Percentiles rank a stretch among this genome's conserved stretches.
Evolutionary conservation across 2,888 invertebrate genomes (phyloP).

Genomic region (Perdita meconis): DNA sequence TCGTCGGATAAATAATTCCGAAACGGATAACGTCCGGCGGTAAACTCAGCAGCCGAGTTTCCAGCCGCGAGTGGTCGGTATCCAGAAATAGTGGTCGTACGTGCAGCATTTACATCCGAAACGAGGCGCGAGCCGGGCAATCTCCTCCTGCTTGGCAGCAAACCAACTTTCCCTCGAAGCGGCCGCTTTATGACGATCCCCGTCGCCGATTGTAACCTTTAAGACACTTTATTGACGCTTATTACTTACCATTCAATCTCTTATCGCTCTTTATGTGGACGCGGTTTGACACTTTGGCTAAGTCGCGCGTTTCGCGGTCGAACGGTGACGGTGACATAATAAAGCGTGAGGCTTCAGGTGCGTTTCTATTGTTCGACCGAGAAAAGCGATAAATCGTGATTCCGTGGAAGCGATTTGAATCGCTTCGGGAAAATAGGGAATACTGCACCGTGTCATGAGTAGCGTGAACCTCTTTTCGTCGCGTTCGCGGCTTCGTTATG

Average conservation of each 20-base stretch:
- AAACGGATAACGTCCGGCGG: constrained; percentile 12
- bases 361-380: constrained; percentile 26
- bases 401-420: background rate
- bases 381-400: background rate
- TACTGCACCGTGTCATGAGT: constrained; percentile 1
- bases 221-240: too few relatives aligned
- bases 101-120: constrained; percentile 73
- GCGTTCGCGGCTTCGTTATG: too few relatives aligned
- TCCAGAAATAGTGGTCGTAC: constrained; percentile 76
- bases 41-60: constrained; percentile 35
- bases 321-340: background rate
- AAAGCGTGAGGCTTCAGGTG: constrained; percentile 13
- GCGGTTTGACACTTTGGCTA: constrained; percentile 38
- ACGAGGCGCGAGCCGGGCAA: constrained; percentile 52
- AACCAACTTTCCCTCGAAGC: constrained; percentile 75
- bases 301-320: background rate
- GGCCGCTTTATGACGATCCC: constrained; percentile 64
- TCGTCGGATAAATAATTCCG: constrained; percentile 16
- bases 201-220: constrained; percentile 47
- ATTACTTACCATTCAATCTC: too few relatives aligned
- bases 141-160: constrained; percentile 74
- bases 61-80: constrained; percentile 67
- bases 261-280: too few relatives aligned
- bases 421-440: constrained; percentile 19
- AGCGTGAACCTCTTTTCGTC: background rate